Evolutionary conservation across 2,888 invertebrate species (phyloP), one percentile per base, ranked within the genome.

Genomic region (Ypsolopha scabrella): DNA sequence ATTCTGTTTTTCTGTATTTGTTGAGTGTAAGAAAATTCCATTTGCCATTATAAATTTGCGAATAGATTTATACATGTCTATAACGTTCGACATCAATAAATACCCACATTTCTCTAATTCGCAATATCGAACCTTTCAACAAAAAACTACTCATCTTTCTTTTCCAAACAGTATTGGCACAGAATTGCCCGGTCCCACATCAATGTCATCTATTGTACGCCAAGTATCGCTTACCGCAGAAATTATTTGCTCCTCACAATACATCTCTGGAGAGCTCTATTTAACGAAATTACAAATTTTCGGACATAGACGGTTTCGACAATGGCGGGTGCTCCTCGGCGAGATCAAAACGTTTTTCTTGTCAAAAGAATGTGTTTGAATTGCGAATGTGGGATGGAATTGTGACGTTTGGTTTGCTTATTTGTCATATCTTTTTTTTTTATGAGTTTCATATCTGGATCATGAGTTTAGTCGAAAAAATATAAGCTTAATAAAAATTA

Each of bases 221-320:
- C 70, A 67, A 75, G 82, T 82, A 85, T 85, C 83, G 70, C 62
- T 85, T 82, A 85, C 85, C 85, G 77, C 85, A 86, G 70, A 83
- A 82, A 83, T 81, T 80, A 81, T 80, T 75, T 68, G 67, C 68
- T 57, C 51, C 60, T 64, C 60, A 81, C 80, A 81, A 82, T 76
- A 44, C 34, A 64, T 67, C 58, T 55, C 59, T 62, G 61, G 68
- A 78, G 70, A 70, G 78, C 76, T 82, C 78, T 73, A 79, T 83
- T 80, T 82, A 82, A 82, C 80, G 67, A 80, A 81, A 82, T 83
- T 82, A 83, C 75, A 67, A 70, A 70, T 68, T 71, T 68, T 73
- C 61, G 64, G 63, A 65, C 62, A 58, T 65, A 62, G 67, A 55
- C 58, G 57, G 53, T 58, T 63, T 61, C 59, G 55, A 66, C 70